Evolutionary conservation across 53 echinoderm and acorn worm species (phyloP).

Genomic region (Holothuria leucospilota): DNA sequence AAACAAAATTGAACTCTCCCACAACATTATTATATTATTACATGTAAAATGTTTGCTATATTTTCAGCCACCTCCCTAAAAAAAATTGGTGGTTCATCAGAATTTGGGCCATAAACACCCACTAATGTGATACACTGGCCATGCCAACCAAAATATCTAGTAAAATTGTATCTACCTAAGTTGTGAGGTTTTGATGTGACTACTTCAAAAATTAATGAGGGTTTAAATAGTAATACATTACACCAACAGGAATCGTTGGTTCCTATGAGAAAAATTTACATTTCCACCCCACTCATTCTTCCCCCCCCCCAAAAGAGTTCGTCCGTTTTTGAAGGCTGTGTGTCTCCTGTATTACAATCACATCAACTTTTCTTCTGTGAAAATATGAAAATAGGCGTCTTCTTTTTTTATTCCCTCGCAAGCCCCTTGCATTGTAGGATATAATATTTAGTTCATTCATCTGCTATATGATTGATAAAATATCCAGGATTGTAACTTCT

Average conservation of each 20-base stretch:
- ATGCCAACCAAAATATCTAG: not conserved
- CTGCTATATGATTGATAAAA: too few species aligned
- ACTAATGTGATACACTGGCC: not conserved
- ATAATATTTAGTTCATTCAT: too few species aligned
- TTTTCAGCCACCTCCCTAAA: not conserved
- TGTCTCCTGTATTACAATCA: too few species aligned
- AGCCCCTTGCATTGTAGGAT: too few species aligned
- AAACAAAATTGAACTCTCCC: slow-evolving; percentile 39
- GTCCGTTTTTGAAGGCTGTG: too few species aligned
- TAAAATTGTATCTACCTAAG: not conserved
- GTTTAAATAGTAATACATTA: not conserved
- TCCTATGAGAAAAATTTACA: too few species aligned
- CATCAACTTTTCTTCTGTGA: too few species aligned
- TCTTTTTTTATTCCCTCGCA: too few species aligned
- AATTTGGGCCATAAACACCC: not conserved
- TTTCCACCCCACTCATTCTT: too few species aligned
- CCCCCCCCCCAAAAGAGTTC: too few species aligned
- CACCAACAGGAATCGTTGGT: not conserved
- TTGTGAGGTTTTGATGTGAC: not conserved
- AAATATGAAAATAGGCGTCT: too few species aligned
- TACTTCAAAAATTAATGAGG: not conserved
- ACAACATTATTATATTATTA: not conserved
- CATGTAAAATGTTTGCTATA: not conserved
- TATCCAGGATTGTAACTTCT: too few species aligned
- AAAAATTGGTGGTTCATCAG: not conserved